Base-by-base conservation (phyloP, 2,113 vertebrate species). In the Carassius carassius region DNA sequence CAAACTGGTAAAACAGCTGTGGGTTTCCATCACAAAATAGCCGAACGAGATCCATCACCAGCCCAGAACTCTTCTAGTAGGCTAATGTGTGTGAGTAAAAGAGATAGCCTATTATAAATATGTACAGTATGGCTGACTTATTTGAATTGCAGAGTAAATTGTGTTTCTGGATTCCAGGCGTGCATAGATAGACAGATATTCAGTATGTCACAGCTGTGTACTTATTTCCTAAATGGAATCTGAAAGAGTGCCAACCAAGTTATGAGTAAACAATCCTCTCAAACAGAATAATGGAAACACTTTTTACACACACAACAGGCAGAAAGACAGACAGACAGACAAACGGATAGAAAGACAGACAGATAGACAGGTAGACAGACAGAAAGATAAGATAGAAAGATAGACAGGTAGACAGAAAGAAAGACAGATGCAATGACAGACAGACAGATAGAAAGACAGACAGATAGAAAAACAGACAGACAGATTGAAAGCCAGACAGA, bases 1-100 rank as follows among this genome's bases (percentile, higher is more conserved):
- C 75, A 63, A 88, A 86, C n/a, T 93, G 92, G 23, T 93, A 87
- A 47, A 87, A 78, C 75, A 93, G 25, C 76, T 92, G 87, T 37
- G 54, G 84, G 81, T 91, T 82, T 60, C 84, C 89, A 74, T 88
- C 79, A 82, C 80, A 90, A 21, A 88, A 3, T 51, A 4, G 77
- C 73, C 63, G 41, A 49, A 89, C 19, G 12, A 81, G 82, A 67
- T 56, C 82, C 92, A 93, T 93, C 23, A 85, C 84, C 76, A 2
- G 14, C 19, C 58, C 7, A 29, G 32, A 82, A 44, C 23, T 21
- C 17, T 29, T 13, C 12, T 8, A 67, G 17, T 44, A 23, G 41
- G 41, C 41, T 41, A 44, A 5, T n/a, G n/a, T 67, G 35, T 35
- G 1, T 6, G 19, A 73, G 41, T 44, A 23, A n/a, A 74, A 23